These are phyloP conservation scores for Lucinisca nassula DNA, from an alignment of 2,888 invertebrate species.

Conservation along the genomic window DNA sequence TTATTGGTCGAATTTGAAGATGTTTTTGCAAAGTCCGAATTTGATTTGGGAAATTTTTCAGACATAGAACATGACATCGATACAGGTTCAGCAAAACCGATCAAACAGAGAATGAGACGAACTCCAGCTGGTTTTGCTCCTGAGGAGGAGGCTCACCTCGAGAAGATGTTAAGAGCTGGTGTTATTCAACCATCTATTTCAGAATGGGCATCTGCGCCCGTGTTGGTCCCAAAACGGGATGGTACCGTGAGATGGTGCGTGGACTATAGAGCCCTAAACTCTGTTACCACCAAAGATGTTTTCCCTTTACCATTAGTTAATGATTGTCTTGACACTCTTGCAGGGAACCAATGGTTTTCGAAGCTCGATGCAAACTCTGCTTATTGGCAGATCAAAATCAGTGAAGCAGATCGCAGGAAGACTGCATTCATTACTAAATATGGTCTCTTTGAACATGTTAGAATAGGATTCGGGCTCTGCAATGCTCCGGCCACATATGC, in stretches of 20 bases:
- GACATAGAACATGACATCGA: not conserved
- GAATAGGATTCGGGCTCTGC: not conserved
- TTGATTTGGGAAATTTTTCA: not conserved
- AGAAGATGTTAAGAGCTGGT: not conserved
- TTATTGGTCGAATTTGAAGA: slow-evolving; percentile 4
- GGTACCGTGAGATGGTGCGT: slow-evolving; percentile 23
- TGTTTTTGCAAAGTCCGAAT: slow-evolving; percentile 8
- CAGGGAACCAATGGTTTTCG: slow-evolving; percentile 49
- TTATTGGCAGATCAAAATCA: slow-evolving; percentile 52
- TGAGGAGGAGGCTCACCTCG: not conserved
- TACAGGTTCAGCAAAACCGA: not conserved
- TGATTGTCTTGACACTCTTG: slow-evolving; percentile 53
- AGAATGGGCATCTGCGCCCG: not conserved
- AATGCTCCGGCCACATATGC: not conserved
- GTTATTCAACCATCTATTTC: not conserved
- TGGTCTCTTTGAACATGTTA: not conserved
- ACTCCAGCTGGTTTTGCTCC: not conserved
- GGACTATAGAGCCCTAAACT: slow-evolving; percentile 14
- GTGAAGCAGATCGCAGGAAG: slow-evolving; percentile 48
- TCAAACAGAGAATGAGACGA: not conserved
- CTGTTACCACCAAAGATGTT: slow-evolving; percentile 23
- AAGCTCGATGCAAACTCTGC: slow-evolving; percentile 62
- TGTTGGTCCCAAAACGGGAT: slow-evolving; percentile 2
- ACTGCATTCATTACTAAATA: slow-evolving; percentile 29
- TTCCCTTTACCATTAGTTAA: slow-evolving; percentile 34